Percentiles rank a stretch among this genome's conserved stretches.
phyloP scores from a whole-genome alignment of 2,888 invertebrate species.

The Hartigia nigra region DNA sequence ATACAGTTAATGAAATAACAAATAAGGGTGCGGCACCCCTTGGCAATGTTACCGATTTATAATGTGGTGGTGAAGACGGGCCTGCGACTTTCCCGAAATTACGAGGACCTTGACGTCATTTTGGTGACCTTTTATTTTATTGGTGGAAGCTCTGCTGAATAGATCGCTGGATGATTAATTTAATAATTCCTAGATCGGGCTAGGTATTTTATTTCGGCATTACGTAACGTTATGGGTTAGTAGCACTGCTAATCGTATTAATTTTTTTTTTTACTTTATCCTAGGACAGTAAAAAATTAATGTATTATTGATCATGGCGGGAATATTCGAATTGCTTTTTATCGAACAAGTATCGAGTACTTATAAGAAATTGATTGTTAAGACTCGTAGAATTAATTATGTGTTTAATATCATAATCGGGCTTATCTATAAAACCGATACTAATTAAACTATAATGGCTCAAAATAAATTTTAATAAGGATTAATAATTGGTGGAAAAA shows the following conservation, averaged over 20 bases:
- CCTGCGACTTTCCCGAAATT: background rate
- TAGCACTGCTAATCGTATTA: background rate
- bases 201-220: background rate
- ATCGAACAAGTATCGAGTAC: background rate
- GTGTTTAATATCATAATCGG: too few species aligned
- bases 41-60: background rate
- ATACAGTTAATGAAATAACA: constrained; percentile 42
- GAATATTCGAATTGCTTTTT: background rate
- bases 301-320: background rate
- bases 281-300: background rate
- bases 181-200: background rate
- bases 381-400: too few species aligned
- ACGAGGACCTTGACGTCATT: background rate
- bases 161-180: constrained; percentile 17
- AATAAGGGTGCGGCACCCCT: constrained; percentile 36
- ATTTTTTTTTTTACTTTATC: background rate
- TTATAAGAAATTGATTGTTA: too few species aligned
- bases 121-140: background rate
- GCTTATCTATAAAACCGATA: too few species aligned
- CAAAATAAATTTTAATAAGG: too few species aligned
- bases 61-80: background rate
- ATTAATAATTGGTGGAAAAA: too few species aligned
- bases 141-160: background rate
- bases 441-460: too few species aligned
- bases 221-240: background rate